phyloP scores from a whole-genome alignment of 1,140 invertebrate genomes.

The Trichogramma pretiosum region DNA sequence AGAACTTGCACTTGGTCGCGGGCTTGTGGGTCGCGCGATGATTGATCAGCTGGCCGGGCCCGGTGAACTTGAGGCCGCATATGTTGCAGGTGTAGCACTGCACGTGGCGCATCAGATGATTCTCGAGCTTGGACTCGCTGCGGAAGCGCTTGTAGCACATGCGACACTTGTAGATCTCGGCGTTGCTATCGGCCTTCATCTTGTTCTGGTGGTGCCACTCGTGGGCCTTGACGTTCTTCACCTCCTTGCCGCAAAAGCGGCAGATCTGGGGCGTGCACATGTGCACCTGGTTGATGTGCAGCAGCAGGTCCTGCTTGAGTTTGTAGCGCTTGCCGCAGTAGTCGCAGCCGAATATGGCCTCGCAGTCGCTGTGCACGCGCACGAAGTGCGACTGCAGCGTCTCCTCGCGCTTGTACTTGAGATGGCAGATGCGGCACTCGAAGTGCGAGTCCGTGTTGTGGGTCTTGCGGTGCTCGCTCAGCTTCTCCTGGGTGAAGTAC shows the following conservation, averaged over 20 bases:
- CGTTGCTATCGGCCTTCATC: slow-evolving; percentile 1
- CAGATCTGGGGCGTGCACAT: slow-evolving; percentile 20
- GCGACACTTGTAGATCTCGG: slow-evolving; percentile 33
- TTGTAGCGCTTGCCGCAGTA: slow-evolving; percentile 30
- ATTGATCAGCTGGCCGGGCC: slow-evolving; percentile 42
- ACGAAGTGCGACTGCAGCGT: slow-evolving; percentile 44
- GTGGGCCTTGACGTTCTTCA: slow-evolving; percentile 25
- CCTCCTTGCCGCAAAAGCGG: slow-evolving; percentile 23
- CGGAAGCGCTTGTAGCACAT: slow-evolving; percentile 43
- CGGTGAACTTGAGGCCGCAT: slow-evolving; percentile 37
- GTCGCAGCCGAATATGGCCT: slow-evolving; percentile 26
- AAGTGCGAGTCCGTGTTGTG: slow-evolving; percentile 21
- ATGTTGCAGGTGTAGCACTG: slow-evolving; percentile 15
- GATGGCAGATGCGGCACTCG: slow-evolving; percentile 33
- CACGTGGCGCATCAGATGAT: slow-evolving; percentile 42
- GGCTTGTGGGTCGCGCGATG: slow-evolving; percentile 48
- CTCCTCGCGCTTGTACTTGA: slow-evolving; percentile 41
- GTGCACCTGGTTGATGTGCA: slow-evolving; percentile 27
- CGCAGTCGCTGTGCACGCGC: slow-evolving; percentile 29
- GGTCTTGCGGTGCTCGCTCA: slow-evolving; percentile 21
- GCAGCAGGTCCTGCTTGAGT: slow-evolving; percentile 23
- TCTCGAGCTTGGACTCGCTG: slow-evolving; percentile 32
- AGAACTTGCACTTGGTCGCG: slow-evolving; percentile 48
- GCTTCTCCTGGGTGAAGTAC: slow-evolving; percentile 10
- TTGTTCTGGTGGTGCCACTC: slow-evolving; percentile 25